These are phyloP conservation scores for Diaperis boleti DNA, from an alignment of 2,888 invertebrate species.

Conservation along the genomic window DNA sequence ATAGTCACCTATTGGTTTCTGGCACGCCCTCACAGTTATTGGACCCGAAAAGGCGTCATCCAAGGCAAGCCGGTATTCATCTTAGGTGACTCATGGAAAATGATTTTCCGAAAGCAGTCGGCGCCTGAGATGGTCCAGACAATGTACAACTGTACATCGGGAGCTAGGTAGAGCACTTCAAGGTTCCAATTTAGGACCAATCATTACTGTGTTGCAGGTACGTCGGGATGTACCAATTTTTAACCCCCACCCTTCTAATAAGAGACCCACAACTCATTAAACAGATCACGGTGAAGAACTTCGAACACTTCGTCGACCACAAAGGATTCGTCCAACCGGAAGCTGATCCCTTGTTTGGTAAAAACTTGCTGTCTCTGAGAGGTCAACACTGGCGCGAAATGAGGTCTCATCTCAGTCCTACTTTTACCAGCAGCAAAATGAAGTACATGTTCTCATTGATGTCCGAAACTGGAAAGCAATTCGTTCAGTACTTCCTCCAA, in stretches of 20 bases:
- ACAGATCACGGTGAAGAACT: constrained; percentile 70
- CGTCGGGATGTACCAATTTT: constrained; percentile 51
- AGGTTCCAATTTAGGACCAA: too few species aligned
- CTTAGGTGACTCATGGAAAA: too few species aligned
- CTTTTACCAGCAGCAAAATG: constrained; percentile 59
- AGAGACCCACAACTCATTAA: constrained; percentile 73
- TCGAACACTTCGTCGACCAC: constrained; percentile 71
- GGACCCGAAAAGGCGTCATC: too few species aligned
- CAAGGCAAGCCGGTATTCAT: too few species aligned
- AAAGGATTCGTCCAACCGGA: constrained; percentile 53
- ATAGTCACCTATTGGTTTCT: too few species aligned
- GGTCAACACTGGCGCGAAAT: constrained; percentile 61
- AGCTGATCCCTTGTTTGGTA: constrained; percentile 67
- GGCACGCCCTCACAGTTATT: too few species aligned
- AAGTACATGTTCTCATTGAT: constrained; percentile 54
- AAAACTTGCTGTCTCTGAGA: constrained; percentile 56
- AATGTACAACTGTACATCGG: too few species aligned
- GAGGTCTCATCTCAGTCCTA: constrained; percentile 63
- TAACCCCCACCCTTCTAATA: constrained; percentile 65
- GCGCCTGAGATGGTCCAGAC: too few species aligned
- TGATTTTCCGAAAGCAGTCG: too few species aligned
- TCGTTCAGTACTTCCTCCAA: constrained; percentile 45
- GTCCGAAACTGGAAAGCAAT: constrained; percentile 51
- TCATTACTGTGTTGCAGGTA: too few species aligned
- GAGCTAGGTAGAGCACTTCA: too few species aligned